Evolutionary conservation across 2,797 vertebrate species (phyloP).

Genomic region (Miichthys miiuy): DNA sequence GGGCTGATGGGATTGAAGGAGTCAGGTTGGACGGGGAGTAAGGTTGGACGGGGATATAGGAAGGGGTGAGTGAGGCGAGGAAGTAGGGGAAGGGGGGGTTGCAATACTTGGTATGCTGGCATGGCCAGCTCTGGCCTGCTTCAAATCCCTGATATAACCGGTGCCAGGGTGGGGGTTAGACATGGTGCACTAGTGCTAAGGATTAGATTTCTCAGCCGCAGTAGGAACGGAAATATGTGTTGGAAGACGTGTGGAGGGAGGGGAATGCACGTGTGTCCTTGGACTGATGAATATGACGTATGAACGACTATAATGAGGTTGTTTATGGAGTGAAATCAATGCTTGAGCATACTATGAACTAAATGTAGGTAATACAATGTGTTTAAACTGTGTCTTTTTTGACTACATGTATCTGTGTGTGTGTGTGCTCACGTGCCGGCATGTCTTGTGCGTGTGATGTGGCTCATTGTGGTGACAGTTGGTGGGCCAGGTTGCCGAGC

Average conservation of each 20-base stretch:
- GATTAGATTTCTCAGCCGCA: slow-evolving; percentile 36
- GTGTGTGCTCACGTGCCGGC: slow-evolving; percentile 8
- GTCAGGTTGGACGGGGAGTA: slow-evolving; percentile 25
- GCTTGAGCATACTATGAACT: neutral
- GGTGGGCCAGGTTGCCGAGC: slow-evolving; percentile 57
- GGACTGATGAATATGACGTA: slow-evolving; percentile 17
- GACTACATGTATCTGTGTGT: too few relatives aligned
- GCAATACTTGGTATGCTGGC: neutral
- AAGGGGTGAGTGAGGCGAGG: neutral
- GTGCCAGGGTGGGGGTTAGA: slow-evolving; percentile 8
- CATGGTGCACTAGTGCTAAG: neutral
- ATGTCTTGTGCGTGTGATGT: neutral
- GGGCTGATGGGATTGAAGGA: slow-evolving; percentile 64
- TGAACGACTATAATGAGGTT: slow-evolving; percentile 1
- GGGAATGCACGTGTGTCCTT: slow-evolving; percentile 19
- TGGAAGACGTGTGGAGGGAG: neutral
- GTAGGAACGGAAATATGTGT: slow-evolving; percentile 34
- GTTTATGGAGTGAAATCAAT: slow-evolving; percentile 26
- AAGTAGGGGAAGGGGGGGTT: neutral
- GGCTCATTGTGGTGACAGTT: slow-evolving; percentile 52
- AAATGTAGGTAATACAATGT: neutral
- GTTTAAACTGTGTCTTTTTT: neutral
- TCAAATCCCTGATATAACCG: slow-evolving; percentile 32
- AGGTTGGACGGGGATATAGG: slow-evolving; percentile 3
- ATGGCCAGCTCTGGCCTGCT: slow-evolving; percentile 19